Base-by-base conservation (phyloP, 2,888 invertebrate species). In the Muschampia plurimacula region DNA sequence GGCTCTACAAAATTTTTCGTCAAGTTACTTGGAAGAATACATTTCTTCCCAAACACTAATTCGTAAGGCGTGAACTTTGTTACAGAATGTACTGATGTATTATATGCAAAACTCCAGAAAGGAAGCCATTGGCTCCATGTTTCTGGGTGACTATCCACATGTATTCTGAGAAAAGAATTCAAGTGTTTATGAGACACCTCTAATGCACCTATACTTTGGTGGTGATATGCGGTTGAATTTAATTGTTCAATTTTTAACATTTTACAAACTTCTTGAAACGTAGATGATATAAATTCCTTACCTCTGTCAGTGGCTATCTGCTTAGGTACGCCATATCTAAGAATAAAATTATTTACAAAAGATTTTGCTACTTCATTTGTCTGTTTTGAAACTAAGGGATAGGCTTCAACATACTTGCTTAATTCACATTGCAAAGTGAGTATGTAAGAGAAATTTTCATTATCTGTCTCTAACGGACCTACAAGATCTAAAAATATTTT, bases 201-300 rank as follows among this genome's bases (percentile, higher is more conserved):
- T 49, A 49, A 49, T n/a, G 49, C 49, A 49, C 49, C 49, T 49
- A 49, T 49, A 49, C 49, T 49, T 49, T 49, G 49, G n/a, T 49
- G 49, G 49, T 49, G 49, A 49, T 49, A 49, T 13, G 49, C 49
- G 13, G 49, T 49, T n/a, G 49, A 49, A 49, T 49, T 13, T n/a
- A 49, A 49, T n/a, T 49, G 49, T 49, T 49, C n/a, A 49, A 49
- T 49, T 49, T 49, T 13, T 49, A 49, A 49, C n/a, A 49, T n/a
- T n/a, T 52, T 15, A 52, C 15, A 15, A n/a, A 52, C n/a, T 52
- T 52, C 49, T 52, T 52, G 15, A 52, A 52, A 52, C n/a, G 49
- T 52, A 52, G 49, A 52, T 52, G 49, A 52, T n/a, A n/a, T 52
- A 52, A 52, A 52, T 15, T 52, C 52, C 52, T 52, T 52, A 52